Percentiles rank a stretch among this genome's conserved stretches.
These are phyloP conservation scores for Alitta virens DNA, from an alignment of 2,888 invertebrate species.

Conservation along the genomic window DNA sequence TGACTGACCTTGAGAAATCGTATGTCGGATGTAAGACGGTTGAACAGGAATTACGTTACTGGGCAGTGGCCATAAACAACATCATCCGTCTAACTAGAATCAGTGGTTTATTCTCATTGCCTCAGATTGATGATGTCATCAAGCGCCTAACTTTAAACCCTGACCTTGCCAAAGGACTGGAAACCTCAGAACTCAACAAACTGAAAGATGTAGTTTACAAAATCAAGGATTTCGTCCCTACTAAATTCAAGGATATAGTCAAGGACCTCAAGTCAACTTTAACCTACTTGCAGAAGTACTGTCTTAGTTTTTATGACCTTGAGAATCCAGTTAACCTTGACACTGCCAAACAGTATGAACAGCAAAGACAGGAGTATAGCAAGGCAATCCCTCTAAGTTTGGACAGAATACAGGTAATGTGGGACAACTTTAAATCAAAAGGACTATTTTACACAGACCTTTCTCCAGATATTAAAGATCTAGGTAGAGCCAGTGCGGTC, in stretches of 20 bases:
- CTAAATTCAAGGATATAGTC: constrained; percentile 21
- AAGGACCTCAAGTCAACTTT: constrained; percentile 35
- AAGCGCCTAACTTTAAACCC: not conserved
- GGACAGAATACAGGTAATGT: constrained; percentile 30
- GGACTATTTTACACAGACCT: constrained; percentile 34
- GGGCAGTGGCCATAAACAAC: too few relatives aligned
- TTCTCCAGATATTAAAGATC: constrained; percentile 33
- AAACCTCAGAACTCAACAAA: constrained; percentile 20
- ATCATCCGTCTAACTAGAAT: not conserved
- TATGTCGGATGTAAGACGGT: constrained; percentile 41
- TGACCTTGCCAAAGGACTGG: constrained; percentile 7
- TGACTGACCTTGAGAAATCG: constrained; percentile 33
- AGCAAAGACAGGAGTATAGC: constrained; percentile 35
- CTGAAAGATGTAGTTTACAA: constrained; percentile 41
- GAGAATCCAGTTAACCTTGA: constrained; percentile 38
- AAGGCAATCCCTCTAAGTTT: constrained; percentile 32
- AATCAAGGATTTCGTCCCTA: constrained; percentile 38
- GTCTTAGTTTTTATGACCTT: constrained; percentile 45
- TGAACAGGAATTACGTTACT: constrained; percentile 38
- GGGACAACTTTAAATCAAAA: constrained; percentile 34
- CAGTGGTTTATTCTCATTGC: not conserved
- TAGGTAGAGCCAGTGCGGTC: constrained; percentile 37
- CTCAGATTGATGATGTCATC: not conserved
- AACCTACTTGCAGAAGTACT: constrained; percentile 40
- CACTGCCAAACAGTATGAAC: constrained; percentile 44